These are phyloP conservation scores for Sparidentex hasta DNA, from an alignment of 2,797 vertebrate genomes.

Conservation along the genomic window DNA sequence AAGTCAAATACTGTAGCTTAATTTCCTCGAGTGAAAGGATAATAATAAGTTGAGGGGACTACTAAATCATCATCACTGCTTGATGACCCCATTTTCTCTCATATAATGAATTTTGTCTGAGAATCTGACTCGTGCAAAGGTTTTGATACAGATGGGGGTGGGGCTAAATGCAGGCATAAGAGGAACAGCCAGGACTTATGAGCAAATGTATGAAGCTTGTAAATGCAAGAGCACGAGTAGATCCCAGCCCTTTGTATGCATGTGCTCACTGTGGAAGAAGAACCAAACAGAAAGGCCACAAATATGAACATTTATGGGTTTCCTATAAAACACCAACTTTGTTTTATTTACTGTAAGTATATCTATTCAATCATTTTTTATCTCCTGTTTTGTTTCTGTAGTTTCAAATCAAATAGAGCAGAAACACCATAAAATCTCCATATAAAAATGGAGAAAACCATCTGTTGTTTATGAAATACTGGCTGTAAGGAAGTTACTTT, in stretches of 20 bases:
- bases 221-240: background rate
- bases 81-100: too few relatives aligned
- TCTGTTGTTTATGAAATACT: conserved; percentile 47
- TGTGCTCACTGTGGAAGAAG: background rate
- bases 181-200: background rate
- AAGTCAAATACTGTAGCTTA: too few relatives aligned
- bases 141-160: too few relatives aligned
- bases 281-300: background rate
- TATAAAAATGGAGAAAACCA: conserved; percentile 29
- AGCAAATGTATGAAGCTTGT: background rate
- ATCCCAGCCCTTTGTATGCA: background rate
- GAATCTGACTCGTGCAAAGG: too few relatives aligned
- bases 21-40: too few relatives aligned
- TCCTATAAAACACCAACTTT: background rate
- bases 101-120: too few relatives aligned
- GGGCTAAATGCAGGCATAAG: too few relatives aligned
- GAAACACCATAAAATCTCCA: conserved; percentile 13
- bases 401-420: conserved; percentile 22
- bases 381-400: conserved; percentile 6
- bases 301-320: background rate
- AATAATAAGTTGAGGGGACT: too few relatives aligned
- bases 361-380: conserved; percentile 7
- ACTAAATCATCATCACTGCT: too few relatives aligned
- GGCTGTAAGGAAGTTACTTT: conserved; percentile 38
- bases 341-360: background rate